Evolutionary conservation across 2,113 vertebrate species (phyloP).

Genomic region (Ascaphus truei): DNA sequence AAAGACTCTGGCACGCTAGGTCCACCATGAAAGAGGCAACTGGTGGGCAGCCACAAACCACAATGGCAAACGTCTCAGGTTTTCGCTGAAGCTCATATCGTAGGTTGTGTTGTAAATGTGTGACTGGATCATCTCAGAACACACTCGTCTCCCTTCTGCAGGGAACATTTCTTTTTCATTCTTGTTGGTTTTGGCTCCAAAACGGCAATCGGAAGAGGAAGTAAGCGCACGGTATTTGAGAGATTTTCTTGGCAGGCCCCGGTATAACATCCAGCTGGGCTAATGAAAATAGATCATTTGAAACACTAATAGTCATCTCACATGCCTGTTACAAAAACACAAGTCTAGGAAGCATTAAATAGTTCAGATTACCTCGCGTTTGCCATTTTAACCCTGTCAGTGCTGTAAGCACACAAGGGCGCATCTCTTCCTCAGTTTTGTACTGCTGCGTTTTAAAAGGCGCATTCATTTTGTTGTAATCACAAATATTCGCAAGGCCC

Average conservation of each 20-base stretch:
- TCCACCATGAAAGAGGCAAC: too few relatives aligned
- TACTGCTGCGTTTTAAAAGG: too few relatives aligned
- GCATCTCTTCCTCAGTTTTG: too few relatives aligned
- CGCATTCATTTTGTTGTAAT: too few relatives aligned
- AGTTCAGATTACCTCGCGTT: slow-evolving; percentile 6
- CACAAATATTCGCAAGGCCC: too few relatives aligned
- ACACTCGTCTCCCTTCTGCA: slow-evolving; percentile 1
- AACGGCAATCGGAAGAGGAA: slow-evolving; percentile 31
- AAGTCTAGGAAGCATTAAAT: neutral
- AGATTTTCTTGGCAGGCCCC: slow-evolving; percentile 25
- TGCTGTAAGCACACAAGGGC: too few relatives aligned
- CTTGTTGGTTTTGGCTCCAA: slow-evolving; percentile 34
- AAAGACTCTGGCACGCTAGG: too few relatives aligned
- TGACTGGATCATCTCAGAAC: neutral
- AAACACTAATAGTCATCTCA: slow-evolving; percentile 30
- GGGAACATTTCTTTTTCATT: slow-evolving; percentile 6
- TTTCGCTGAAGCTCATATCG: too few relatives aligned
- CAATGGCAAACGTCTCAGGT: too few relatives aligned
- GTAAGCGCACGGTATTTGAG: slow-evolving; percentile 30
- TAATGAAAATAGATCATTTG: slow-evolving; percentile 38
- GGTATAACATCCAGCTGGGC: slow-evolving; percentile 34
- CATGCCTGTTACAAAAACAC: slow-evolving; percentile 25
- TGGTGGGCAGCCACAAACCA: too few relatives aligned
- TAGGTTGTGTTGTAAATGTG: too few relatives aligned
- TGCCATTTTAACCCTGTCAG: slow-evolving; percentile 17